Base-by-base conservation (phyloP, 2,888 invertebrate genomes). In the Sclerodermus sp. region DNA sequence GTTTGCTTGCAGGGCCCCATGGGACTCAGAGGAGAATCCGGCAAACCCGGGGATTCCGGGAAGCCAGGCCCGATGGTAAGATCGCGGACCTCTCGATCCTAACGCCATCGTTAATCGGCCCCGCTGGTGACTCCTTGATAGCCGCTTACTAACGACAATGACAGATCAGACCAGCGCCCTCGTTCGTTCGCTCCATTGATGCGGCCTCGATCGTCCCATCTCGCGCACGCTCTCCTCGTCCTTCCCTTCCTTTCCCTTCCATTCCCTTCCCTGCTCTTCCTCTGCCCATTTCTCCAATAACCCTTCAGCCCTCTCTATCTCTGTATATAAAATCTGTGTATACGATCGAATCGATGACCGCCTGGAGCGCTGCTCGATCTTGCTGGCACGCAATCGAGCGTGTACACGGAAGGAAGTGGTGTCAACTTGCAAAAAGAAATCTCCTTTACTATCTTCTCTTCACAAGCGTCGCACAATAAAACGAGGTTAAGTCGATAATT, bases 1-100 rank as follows among this genome's bases (percentile, higher is more conserved):
- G 58, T 67, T 59, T 66, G 60, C 55, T 73, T 75, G 55, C 81
- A 88, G 90, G 91, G 93, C 71, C 92, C 88, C 61, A 91, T 87
- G 85, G 93, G 88, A 68, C 82, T 87, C 64, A 86, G 89, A 74
- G 90, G 90, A 45, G 90, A 89, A 78, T 80, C 83, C 63, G 90
- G 90, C 62, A 83, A 85, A 68, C 81, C 85, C 62, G 87, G 88
- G 62, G 88, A 87, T 74, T 82, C 85, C 67, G 91, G 91, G 61
- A 89, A 89, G 75, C 80, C 85, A 67, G 92, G 91, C 47, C 82
- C 86, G 55, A 84, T 87, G 87, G 92, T 92, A 85, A 88, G 90
- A 84, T 72, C 74, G 65, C 73, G 76, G 76, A 67, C 67, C 64
- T 68, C 71, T 62, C 73, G 70, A 68, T 73, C 73, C 64, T 76